Evolutionary conservation across 2,113 vertebrate genomes (phyloP).

Genomic region (Forbesichthys agassizii): DNA sequence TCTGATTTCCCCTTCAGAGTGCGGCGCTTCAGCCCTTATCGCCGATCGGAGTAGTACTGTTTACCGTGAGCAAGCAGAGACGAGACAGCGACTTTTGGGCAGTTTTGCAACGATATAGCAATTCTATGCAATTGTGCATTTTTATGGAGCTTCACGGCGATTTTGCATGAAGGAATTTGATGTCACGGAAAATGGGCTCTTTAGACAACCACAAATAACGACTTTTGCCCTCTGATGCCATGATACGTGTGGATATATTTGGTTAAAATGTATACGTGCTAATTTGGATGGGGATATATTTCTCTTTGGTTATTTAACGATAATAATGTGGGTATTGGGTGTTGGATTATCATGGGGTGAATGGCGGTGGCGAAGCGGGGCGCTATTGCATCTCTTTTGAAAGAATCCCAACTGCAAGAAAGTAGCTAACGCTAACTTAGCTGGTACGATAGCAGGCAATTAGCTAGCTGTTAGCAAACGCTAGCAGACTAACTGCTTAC

Average conservation of each 20-base stretch:
- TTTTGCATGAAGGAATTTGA: conserved; percentile 78
- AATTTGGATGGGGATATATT: conserved; percentile 67
- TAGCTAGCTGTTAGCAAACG: conserved; percentile 68
- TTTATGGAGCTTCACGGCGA: conserved; percentile 60
- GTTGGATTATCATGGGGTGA: conserved; percentile 88
- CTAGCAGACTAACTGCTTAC: conserved; percentile 64
- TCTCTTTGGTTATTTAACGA: conserved; percentile 68
- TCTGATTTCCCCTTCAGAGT: conserved; percentile 80
- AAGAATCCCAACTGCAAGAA: conserved; percentile 57
- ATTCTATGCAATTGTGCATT: conserved; percentile 72
- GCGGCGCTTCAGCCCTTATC: conserved; percentile 75
- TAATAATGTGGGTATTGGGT: conserved; percentile 83
- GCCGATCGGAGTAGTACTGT: conserved; percentile 71
- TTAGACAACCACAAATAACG: conserved; percentile 66
- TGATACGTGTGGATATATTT: conserved; percentile 43
- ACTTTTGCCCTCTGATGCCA: conserved; percentile 48
- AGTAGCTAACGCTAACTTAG: conserved; percentile 67
- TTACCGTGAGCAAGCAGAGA: conserved; percentile 64
- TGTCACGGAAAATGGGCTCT: conserved; percentile 76
- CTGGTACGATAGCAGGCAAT: conserved; percentile 67
- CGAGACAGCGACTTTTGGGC: conserved; percentile 55
- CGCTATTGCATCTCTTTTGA: conserved; percentile 89
- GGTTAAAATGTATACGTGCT: conserved; percentile 30
- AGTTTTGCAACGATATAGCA: conserved; percentile 48
- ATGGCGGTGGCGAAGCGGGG: conserved; percentile 84